phyloP scores from a whole-genome alignment of 2,797 vertebrate genomes.

The Graptemys geographica region DNA sequence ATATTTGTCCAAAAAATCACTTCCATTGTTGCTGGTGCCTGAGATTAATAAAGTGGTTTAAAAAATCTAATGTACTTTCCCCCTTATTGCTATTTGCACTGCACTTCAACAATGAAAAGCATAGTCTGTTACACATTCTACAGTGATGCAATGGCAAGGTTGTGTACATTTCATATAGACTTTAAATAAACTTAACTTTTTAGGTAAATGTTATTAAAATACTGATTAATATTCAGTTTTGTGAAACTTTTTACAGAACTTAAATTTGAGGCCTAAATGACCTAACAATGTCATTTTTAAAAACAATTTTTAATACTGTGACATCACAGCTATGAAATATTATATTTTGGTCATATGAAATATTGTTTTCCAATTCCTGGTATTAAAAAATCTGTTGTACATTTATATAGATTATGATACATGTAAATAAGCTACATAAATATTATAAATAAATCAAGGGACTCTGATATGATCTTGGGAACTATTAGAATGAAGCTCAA shows the following conservation, averaged over 20 bases:
- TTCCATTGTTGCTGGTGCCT: neutral
- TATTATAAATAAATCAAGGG: neutral
- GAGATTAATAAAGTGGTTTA: neutral
- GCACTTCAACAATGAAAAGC: neutral
- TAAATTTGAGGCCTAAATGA: neutral
- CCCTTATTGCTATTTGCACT: neutral
- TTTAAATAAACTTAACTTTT: neutral
- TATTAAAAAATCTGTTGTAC: neutral
- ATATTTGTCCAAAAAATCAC: neutral
- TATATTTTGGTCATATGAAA: neutral
- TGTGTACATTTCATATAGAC: neutral
- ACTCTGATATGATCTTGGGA: neutral
- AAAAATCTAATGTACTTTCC: neutral
- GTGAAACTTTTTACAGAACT: neutral
- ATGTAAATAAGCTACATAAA: neutral
- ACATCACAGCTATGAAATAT: neutral
- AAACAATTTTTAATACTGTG: neutral
- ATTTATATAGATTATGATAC: neutral
- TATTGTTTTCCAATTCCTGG: neutral
- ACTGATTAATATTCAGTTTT: neutral
- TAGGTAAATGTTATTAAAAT: neutral
- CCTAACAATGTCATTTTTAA: neutral
- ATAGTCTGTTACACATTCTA: neutral
- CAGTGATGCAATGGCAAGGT: neutral
- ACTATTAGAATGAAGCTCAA: neutral